Base-by-base conservation (phyloP, 1,140 invertebrate species). In the Leguminivora glycinivorella region DNA sequence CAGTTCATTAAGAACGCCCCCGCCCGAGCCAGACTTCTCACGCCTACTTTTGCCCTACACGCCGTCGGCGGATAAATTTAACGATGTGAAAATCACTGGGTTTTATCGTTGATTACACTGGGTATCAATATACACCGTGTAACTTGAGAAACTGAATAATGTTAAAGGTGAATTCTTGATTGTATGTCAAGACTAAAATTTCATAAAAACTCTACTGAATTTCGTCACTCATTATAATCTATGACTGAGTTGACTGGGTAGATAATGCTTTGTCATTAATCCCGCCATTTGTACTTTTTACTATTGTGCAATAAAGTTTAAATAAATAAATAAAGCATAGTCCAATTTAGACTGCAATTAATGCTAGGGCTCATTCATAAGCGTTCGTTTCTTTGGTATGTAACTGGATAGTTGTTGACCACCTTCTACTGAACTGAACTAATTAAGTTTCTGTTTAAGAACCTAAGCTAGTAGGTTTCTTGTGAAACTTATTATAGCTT, bases 1-100 rank as follows among this genome's bases (percentile, higher is more conserved):
- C 68, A 75, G 74, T 79, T 89, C 87, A 87, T 87, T 87, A 89
- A 78, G 75, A 80, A 75, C 78, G 81, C 79, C 79, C 75, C 67
- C 75, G 78, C 75, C 78, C 71, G 72, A 72, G 76, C 67, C 76
- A 81, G 83, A 83, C 81, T 67, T 43, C 70, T 74, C 80, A 78
- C 83, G 82, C 84, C 83, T 76, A 74, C 75, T 78, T 75, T 70
- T 79, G 75, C 75, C 75, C 71, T 75, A 73, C 71, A 72, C 67
- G 68, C 71, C 71, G 66, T 68, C 69, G 72, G 67, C 68, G 75
- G 76, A 81, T 74, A 76, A 67, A 78, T 78, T 84, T 83, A 84
- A 86, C 83, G 67, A 69, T 67, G 67, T 58, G 79, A 82, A 77
- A 83, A 82, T 83, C 74, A 76, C 75, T 52, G 47, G 77, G 73